Evolutionary conservation across 2,797 vertebrate species (phyloP).

Genomic region (Dicrostonyx torquatus): DNA sequence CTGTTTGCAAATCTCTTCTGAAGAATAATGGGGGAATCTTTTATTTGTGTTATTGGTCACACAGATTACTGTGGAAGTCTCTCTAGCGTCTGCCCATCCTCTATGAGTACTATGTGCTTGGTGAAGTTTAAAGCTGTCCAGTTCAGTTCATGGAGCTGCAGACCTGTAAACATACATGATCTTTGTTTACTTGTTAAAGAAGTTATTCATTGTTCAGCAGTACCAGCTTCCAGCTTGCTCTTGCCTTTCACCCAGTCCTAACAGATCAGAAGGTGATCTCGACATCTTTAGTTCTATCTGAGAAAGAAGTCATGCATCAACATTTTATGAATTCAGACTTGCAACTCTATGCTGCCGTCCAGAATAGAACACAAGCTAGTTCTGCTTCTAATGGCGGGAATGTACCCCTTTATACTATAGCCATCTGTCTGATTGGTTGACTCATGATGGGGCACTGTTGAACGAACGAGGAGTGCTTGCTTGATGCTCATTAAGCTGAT

Average conservation of each 20-base stretch:
- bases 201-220: background rate
- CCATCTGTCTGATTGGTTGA: background rate
- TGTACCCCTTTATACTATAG: background rate
- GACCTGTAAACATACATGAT: background rate
- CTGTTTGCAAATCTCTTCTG: slow-evolving; percentile 16
- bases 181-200: background rate
- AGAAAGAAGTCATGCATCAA: background rate
- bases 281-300: background rate
- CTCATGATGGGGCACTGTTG: background rate
- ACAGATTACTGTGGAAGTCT: background rate
- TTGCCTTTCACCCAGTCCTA: background rate
- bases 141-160: background rate
- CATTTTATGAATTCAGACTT: background rate
- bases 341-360: background rate
- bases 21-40: background rate
- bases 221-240: background rate
- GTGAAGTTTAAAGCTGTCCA: background rate
- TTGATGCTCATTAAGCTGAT: background rate
- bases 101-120: background rate
- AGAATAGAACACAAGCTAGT: background rate
- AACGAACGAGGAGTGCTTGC: background rate
- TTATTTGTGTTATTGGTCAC: background rate
- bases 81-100: background rate
- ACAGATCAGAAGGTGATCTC: background rate
- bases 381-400: background rate